phyloP scores from a whole-genome alignment of 2,113 vertebrate species.

The Tetraodon nigroviridis region DNA sequence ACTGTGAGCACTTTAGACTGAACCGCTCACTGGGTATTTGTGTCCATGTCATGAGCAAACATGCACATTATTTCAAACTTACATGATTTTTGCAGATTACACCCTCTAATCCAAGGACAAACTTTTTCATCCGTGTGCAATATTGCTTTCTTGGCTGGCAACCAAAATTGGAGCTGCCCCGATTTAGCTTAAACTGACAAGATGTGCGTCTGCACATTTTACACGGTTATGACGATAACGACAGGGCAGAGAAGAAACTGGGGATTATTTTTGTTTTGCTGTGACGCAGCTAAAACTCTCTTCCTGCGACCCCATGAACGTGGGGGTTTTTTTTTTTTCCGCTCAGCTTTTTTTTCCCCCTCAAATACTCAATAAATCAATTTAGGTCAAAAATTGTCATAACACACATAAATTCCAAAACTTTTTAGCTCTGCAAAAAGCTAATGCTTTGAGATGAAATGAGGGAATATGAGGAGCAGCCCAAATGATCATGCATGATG shows the following conservation, averaged over 20 bases:
- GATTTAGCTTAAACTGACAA: constrained; percentile 32
- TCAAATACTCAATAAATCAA: background rate
- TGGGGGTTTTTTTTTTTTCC: too few species aligned
- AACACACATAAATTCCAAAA: constrained; percentile 13
- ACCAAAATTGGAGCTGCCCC: constrained; percentile 46
- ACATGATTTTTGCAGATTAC: constrained; percentile 65
- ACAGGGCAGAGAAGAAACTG: constrained; percentile 3
- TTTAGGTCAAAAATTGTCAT: background rate
- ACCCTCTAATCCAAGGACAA: constrained; percentile 60
- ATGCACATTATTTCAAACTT: constrained; percentile 54
- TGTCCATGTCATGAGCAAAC: constrained; percentile 47
- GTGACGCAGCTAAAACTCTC: constrained; percentile 14
- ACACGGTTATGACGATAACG: constrained; percentile 19
- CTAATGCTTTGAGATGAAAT: constrained; percentile 48
- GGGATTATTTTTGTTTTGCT: constrained; percentile 15
- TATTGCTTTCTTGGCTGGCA: constrained; percentile 53
- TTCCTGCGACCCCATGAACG: background rate
- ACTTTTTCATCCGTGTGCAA: constrained; percentile 61
- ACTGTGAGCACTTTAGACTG: constrained; percentile 33
- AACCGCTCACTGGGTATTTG: constrained; percentile 49
- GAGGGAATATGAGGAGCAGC: constrained; percentile 51
- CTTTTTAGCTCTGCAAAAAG: constrained; percentile 28
- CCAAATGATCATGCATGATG: constrained; percentile 69
- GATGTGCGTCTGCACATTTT: constrained; percentile 37
- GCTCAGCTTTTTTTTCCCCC: background rate